Evolutionary conservation across 1,140 invertebrate species (phyloP).

Genomic region (Tetramorium alpestre): DNA sequence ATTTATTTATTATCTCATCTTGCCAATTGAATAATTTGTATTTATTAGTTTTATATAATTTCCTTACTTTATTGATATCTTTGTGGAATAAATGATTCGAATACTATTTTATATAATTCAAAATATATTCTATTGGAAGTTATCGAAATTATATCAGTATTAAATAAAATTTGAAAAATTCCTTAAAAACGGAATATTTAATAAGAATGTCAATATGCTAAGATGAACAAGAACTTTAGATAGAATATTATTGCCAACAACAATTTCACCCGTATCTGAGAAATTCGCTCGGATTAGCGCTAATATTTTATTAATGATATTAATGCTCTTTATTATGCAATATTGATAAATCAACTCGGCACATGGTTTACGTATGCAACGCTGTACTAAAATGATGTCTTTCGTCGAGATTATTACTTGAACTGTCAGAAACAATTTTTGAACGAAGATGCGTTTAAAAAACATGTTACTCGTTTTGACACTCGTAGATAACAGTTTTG

Average conservation of each 20-base stretch:
- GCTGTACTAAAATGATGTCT: constrained; percentile 24
- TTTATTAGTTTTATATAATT: constrained; percentile 8
- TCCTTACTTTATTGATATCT: not conserved
- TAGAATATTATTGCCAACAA: not conserved
- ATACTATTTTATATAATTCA: not conserved
- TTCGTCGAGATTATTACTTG: constrained; percentile 44
- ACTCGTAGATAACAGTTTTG: constrained; percentile 34
- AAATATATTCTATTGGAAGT: not conserved
- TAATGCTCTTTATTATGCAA: constrained; percentile 23
- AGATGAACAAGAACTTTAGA: not conserved
- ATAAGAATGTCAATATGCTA: not conserved
- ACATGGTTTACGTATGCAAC: not conserved
- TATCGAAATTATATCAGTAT: constrained; percentile 1
- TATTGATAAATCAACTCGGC: constrained; percentile 38
- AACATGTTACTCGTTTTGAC: constrained; percentile 48
- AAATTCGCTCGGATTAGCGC: not conserved
- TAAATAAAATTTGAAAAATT: not conserved
- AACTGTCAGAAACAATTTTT: not conserved
- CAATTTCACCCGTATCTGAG: not conserved
- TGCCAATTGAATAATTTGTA: not conserved
- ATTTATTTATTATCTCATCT: not conserved
- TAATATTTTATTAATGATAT: constrained; percentile 24
- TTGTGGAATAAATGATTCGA: not conserved
- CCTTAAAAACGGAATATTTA: not conserved
- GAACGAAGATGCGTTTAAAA: constrained; percentile 18